Percentiles rank a stretch among this genome's conserved stretches.
phyloP scores from a whole-genome alignment of 2,888 invertebrate genomes.

The Chloroclysta siterata region DNA sequence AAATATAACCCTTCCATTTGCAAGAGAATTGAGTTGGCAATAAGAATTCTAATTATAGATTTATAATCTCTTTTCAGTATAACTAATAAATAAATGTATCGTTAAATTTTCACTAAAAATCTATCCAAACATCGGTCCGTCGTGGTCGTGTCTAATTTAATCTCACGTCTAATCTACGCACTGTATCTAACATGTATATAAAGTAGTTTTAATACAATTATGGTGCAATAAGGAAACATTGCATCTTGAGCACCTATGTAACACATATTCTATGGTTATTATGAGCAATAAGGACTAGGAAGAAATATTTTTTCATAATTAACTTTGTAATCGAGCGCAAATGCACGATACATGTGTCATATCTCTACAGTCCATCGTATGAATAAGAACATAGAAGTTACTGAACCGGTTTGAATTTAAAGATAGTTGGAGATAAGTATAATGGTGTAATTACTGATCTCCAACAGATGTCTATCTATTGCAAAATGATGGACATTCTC shows the following conservation, averaged over 20 bases:
- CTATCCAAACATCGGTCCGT: background rate
- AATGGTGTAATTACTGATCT: no score
- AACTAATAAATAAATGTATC: no score
- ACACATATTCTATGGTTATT: slow-evolving; percentile 31
- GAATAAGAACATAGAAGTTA: background rate
- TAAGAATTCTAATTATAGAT: no score
- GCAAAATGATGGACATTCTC: no score
- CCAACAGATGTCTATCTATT: no score
- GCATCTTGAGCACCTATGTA: slow-evolving; percentile 24
- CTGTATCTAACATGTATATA: background rate
- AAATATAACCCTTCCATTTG: no score
- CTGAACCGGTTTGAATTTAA: no score
- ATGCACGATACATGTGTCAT: slow-evolving; percentile 2
- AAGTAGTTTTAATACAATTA: slow-evolving; percentile 20
- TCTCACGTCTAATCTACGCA: background rate
- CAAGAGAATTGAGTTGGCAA: no score
- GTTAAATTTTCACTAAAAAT: background rate
- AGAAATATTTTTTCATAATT: slow-evolving; percentile 31
- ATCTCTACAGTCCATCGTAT: background rate
- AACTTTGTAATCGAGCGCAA: slow-evolving; percentile 24
- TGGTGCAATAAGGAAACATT: slow-evolving; percentile 42
- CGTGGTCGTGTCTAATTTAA: slow-evolving; percentile 2
- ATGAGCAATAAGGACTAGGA: slow-evolving; percentile 35
- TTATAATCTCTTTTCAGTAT: no score
- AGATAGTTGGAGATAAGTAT: no score